phyloP scores from a whole-genome alignment of 2,888 invertebrate genomes.

The Heliothis peltigera region DNA sequence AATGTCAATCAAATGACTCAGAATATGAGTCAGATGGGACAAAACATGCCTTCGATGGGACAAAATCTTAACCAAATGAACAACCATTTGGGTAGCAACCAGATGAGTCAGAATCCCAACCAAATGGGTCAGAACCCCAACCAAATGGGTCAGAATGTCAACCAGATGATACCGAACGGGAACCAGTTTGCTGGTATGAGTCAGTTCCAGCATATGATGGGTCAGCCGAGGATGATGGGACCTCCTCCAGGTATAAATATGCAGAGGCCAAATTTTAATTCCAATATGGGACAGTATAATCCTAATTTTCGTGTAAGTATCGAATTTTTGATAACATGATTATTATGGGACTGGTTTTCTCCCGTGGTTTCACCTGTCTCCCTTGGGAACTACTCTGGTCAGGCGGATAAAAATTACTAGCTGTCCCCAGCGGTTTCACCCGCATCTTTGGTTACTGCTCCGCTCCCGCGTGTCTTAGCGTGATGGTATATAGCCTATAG shows the following conservation, averaged over 20 bases:
- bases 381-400: too few species aligned
- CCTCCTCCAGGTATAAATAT: constrained; percentile 83
- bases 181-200: constrained; percentile 79
- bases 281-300: constrained; percentile 80
- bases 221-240: constrained; percentile 79
- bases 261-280: constrained; percentile 81
- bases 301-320: constrained; percentile 86
- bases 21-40: constrained; percentile 64
- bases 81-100: constrained; percentile 66
- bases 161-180: constrained; percentile 76
- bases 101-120: constrained; percentile 62
- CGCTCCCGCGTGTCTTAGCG: too few species aligned
- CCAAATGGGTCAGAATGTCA: constrained; percentile 67
- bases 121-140: constrained; percentile 64
- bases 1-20: constrained; percentile 69
- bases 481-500: too few species aligned
- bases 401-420: too few species aligned
- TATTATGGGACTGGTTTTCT: not conserved
- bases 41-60: constrained; percentile 49
- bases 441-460: too few species aligned
- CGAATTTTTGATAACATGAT: not conserved
- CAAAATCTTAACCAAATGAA: constrained; percentile 69
- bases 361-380: too few species aligned
- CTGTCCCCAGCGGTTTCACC: too few species aligned
- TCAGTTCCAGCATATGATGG: constrained; percentile 81